Percentiles rank a stretch among this genome's conserved stretches.
Conservation (phyloP, 2,888 invertebrate species). For the Fabriciana adippe region DNA sequence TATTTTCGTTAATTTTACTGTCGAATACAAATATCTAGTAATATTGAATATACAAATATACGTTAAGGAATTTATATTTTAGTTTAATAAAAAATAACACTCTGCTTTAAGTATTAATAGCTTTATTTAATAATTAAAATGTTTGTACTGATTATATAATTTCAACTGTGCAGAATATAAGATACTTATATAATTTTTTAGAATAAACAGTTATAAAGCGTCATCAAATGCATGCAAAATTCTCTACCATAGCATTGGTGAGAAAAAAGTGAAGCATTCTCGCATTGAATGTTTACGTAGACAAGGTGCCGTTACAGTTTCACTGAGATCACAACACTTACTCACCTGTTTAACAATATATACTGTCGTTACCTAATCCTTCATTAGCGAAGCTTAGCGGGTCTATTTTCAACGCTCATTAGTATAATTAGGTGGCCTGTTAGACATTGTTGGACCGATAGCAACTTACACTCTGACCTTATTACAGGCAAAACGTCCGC, state of each 20-base stretch:
- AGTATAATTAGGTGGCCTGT: slow-evolving; percentile 39
- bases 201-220: too few relatives aligned
- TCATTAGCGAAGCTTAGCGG: slow-evolving; percentile 30
- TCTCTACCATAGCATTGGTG: neutral
- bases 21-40: too few relatives aligned
- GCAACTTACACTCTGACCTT: slow-evolving; percentile 37
- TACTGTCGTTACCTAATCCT: slow-evolving; percentile 28
- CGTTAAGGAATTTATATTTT: too few relatives aligned
- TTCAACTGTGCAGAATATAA: too few relatives aligned
- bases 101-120: too few relatives aligned
- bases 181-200: too few relatives aligned
- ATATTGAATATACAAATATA: too few relatives aligned
- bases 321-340: neutral
- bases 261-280: neutral
- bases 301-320: slow-evolving; percentile 1
- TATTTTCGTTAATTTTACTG: neutral
- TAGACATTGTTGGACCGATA: slow-evolving; percentile 34
- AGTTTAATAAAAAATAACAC: too few relatives aligned
- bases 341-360: slow-evolving; percentile 12
- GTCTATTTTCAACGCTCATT: slow-evolving; percentile 37
- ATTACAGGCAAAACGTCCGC: slow-evolving; percentile 31
- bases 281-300: neutral
- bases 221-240: too few relatives aligned
- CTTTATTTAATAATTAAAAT: too few relatives aligned
- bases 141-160: too few relatives aligned